These are phyloP conservation scores for Macropodus opercularis DNA, from an alignment of 2,797 vertebrate species.

Conservation along the genomic window DNA sequence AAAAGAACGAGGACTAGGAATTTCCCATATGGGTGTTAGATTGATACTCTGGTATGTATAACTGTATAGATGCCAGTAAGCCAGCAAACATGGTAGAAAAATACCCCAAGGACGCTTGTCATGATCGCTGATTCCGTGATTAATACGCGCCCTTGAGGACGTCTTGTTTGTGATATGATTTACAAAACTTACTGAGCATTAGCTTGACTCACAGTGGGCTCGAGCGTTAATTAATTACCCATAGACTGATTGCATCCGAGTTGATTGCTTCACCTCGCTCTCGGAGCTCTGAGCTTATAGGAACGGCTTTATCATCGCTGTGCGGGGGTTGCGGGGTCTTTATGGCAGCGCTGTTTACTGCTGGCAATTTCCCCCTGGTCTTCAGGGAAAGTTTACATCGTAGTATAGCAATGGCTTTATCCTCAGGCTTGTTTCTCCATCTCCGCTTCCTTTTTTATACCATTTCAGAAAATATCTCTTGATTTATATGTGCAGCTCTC, in stretches of 20 bases:
- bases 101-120: slow-evolving; percentile 55
- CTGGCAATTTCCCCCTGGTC: slow-evolving; percentile 28
- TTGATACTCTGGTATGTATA: slow-evolving; percentile 13
- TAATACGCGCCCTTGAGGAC: slow-evolving; percentile 70
- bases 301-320: slow-evolving; percentile 51
- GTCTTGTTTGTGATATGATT: slow-evolving; percentile 71
- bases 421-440: slow-evolving; percentile 29
- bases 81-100: slow-evolving; percentile 23
- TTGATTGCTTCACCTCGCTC: slow-evolving; percentile 56
- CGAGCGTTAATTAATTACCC: slow-evolving; percentile 65
- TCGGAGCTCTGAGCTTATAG: slow-evolving; percentile 35
- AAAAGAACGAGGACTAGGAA: slow-evolving; percentile 11
- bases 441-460: slow-evolving; percentile 41
- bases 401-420: slow-evolving; percentile 21
- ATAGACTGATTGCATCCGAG: slow-evolving; percentile 52
- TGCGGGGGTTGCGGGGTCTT: slow-evolving; percentile 41
- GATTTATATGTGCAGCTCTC: slow-evolving; percentile 38
- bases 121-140: slow-evolving; percentile 63
- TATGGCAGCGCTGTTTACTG: slow-evolving; percentile 38
- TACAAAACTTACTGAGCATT: slow-evolving; percentile 47
- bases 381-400: slow-evolving; percentile 40
- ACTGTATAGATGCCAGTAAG: slow-evolving; percentile 8
- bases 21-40: slow-evolving; percentile 25
- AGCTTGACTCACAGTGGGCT: slow-evolving; percentile 33
- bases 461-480: slow-evolving; percentile 46